phyloP scores from a whole-genome alignment of 2,113 vertebrate species.

The Phocoena sinus region DNA sequence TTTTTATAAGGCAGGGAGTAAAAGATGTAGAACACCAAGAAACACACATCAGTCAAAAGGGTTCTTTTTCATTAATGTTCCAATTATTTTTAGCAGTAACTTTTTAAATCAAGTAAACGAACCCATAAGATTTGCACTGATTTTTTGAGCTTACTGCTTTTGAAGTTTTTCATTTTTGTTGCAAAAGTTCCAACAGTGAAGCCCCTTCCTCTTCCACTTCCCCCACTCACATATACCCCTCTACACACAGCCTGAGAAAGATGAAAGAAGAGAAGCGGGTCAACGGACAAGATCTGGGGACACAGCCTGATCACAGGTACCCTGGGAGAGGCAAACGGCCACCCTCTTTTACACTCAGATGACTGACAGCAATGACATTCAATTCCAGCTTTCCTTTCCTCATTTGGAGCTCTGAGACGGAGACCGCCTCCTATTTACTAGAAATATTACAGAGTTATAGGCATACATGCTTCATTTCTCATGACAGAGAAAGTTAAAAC shows the following conservation, averaged over 20 bases:
- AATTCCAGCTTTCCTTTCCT: not conserved
- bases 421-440: not conserved
- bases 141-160: not conserved
- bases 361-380: not conserved
- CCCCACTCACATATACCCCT: not conserved
- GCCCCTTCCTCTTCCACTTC: not conserved
- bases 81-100: not conserved
- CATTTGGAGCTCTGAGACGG: not conserved
- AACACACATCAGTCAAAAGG: not conserved
- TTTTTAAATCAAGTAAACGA: not conserved
- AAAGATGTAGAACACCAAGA: not conserved
- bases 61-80: not conserved
- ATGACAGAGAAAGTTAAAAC: not conserved
- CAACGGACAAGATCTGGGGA: not conserved
- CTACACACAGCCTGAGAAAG: no score
- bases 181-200: not conserved
- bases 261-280: not conserved
- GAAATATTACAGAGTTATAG: not conserved
- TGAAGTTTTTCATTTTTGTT: not conserved
- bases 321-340: no score
- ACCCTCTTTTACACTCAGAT: not conserved
- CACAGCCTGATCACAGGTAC: not conserved
- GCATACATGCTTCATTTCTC: not conserved
- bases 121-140: not conserved
- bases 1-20: constrained; percentile 40